Evolutionary conservation across 2,888 invertebrate species (phyloP).

Genomic region (Heliconius erato): DNA sequence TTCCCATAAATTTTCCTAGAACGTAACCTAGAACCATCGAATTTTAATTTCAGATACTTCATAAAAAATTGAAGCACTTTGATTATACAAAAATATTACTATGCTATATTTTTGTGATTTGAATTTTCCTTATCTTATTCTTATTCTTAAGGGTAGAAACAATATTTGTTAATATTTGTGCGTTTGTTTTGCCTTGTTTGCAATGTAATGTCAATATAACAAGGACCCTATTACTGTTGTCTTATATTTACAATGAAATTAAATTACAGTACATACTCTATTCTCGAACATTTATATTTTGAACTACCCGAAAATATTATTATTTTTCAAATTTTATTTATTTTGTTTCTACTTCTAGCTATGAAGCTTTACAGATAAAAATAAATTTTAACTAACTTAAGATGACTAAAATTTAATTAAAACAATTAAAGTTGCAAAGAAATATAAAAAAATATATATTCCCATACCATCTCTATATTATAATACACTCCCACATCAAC

Average conservation of each 20-base stretch:
- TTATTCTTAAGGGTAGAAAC: constrained; percentile 6
- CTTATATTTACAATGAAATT: constrained; percentile 1
- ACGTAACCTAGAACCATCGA: too few species aligned
- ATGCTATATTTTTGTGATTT: not conserved
- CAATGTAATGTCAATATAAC: constrained; percentile 9
- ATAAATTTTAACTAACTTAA: not conserved
- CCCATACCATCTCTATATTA: not conserved
- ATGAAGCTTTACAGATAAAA: not conserved
- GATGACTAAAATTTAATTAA: not conserved
- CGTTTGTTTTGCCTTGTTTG: constrained; percentile 22
- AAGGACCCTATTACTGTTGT: not conserved
- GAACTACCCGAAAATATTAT: not conserved
- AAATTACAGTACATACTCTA: not conserved
- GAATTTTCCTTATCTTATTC: not conserved
- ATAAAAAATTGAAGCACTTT: not conserved
- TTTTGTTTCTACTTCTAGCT: not conserved
- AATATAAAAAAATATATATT: not conserved
- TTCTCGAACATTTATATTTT: not conserved
- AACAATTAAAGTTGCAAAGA: not conserved
- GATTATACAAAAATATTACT: not conserved
- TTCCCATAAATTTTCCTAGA: too few species aligned
- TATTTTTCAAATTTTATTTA: not conserved
- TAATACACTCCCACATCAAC: not conserved
- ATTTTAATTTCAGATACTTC: not conserved
- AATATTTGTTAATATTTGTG: constrained; percentile 17